A percentile compares a stretch with the other conserved stretches of the same genome.
These are phyloP conservation scores for Cotesia chilonis DNA, from an alignment of 1,140 invertebrate species.

Conservation along the genomic window DNA sequence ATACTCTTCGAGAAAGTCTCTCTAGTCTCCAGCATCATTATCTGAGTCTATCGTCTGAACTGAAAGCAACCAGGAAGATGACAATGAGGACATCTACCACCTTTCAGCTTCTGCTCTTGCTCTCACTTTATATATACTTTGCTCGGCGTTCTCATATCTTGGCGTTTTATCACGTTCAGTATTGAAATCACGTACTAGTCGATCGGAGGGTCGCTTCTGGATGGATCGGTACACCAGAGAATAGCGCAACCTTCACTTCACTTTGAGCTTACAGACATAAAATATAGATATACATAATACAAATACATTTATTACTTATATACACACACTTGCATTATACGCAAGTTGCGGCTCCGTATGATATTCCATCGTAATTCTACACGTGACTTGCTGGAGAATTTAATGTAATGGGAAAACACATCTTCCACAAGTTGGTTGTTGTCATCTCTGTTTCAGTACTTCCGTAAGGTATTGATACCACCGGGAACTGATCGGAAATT, in stretches of 20 bases:
- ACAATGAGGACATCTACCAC: constrained; percentile 8
- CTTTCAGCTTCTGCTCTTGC: neutral
- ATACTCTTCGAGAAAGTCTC: too few species aligned
- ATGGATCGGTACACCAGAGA: constrained; percentile 30
- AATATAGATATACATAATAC: neutral
- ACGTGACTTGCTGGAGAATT: constrained; percentile 35
- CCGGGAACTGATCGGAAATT: too few species aligned
- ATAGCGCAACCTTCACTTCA: constrained; percentile 32
- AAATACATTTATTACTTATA: too few species aligned
- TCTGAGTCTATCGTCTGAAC: too few species aligned
- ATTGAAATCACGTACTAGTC: constrained; percentile 50
- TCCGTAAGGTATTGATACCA: neutral
- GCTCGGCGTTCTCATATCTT: constrained; percentile 20
- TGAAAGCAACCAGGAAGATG: neutral
- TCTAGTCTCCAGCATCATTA: too few species aligned
- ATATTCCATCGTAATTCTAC: constrained; percentile 36
- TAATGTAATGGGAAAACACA: constrained; percentile 27
- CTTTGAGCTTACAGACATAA: neutral
- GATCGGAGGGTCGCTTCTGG: constrained; percentile 47
- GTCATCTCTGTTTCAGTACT: constrained; percentile 4
- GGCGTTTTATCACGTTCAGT: constrained; percentile 38
- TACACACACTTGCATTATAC: constrained; percentile 32
- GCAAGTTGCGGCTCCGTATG: constrained; percentile 32
- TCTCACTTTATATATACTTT: constrained; percentile 9
- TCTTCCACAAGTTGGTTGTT: constrained; percentile 8